Evolutionary conservation across 2,888 invertebrate genomes (phyloP).

Genomic region (Fragum fragum): DNA sequence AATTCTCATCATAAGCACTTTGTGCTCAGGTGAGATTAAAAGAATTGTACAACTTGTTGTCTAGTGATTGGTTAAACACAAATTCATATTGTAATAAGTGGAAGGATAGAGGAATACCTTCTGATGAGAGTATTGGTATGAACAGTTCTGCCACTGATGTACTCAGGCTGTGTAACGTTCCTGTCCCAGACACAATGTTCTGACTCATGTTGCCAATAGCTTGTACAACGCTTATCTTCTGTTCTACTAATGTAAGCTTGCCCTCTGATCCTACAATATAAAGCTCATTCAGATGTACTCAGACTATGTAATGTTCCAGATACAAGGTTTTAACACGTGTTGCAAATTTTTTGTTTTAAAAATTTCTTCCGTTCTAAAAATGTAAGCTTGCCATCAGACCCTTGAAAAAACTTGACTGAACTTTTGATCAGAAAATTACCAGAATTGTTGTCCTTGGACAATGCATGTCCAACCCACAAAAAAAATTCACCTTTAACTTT

Average conservation of each 20-base stretch:
- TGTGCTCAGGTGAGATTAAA: no score
- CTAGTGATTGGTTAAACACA: no score
- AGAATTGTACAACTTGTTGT: no score
- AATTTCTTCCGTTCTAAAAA: constrained; percentile 95
- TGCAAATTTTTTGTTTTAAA: constrained; percentile 92
- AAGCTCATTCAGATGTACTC: constrained; percentile 87
- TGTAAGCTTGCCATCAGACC: constrained; percentile 96
- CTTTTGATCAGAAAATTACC: no score
- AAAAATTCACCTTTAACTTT: not conserved
- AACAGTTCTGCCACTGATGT: constrained; percentile 90
- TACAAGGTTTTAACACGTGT: constrained; percentile 91
- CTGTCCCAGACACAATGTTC: constrained; percentile 90
- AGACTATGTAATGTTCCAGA: constrained; percentile 89
- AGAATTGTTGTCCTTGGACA: no score
- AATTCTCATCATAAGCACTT: no score
- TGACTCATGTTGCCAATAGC: constrained; percentile 92
- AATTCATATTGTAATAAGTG: no score
- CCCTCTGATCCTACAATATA: constrained; percentile 91
- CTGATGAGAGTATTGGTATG: constrained; percentile 93
- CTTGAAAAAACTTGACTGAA: no score
- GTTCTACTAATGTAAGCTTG: constrained; percentile 95
- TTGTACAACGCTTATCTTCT: constrained; percentile 93
- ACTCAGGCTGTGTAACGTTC: constrained; percentile 89
- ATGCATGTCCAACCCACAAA: not conserved
- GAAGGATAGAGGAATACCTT: constrained; percentile 87